phyloP scores from a whole-genome alignment of 2,113 vertebrate genomes.

The Urocitellus parryii region DNA sequence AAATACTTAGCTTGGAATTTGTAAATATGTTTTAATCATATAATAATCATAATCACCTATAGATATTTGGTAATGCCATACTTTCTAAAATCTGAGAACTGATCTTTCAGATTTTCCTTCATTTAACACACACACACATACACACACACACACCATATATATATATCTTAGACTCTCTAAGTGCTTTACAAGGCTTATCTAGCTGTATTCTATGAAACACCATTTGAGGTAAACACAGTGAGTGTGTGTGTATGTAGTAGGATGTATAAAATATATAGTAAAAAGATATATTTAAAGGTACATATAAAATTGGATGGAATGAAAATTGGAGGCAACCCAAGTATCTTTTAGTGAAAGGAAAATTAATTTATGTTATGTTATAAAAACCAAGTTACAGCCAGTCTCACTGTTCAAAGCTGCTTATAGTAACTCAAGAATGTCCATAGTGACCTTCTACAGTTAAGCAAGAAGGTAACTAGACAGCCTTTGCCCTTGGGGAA shows the following conservation, averaged over 20 bases:
- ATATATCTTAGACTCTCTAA: not conserved
- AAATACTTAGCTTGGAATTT: not conserved
- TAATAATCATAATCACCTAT: not conserved
- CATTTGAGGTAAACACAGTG: not conserved
- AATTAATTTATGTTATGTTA: not conserved
- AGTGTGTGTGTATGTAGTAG: not conserved
- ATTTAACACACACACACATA: not conserved
- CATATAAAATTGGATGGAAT: not conserved
- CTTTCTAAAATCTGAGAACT: not conserved
- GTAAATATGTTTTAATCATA: not conserved
- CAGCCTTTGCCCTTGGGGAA: not conserved
- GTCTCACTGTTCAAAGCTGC: not conserved
- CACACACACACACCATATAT: not conserved
- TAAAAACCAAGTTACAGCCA: not conserved
- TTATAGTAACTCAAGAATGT: not conserved
- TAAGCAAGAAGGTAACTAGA: not conserved
- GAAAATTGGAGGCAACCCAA: not conserved
- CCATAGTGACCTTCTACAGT: too few species aligned
- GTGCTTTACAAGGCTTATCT: not conserved
- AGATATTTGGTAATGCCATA: not conserved
- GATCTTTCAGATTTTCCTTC: not conserved
- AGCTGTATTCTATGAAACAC: not conserved
- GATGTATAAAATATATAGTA: not conserved
- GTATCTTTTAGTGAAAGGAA: not conserved
- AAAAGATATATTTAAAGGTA: not conserved